Base-by-base conservation (phyloP, 2,797 vertebrate species). In the Spinus pinus region DNA sequence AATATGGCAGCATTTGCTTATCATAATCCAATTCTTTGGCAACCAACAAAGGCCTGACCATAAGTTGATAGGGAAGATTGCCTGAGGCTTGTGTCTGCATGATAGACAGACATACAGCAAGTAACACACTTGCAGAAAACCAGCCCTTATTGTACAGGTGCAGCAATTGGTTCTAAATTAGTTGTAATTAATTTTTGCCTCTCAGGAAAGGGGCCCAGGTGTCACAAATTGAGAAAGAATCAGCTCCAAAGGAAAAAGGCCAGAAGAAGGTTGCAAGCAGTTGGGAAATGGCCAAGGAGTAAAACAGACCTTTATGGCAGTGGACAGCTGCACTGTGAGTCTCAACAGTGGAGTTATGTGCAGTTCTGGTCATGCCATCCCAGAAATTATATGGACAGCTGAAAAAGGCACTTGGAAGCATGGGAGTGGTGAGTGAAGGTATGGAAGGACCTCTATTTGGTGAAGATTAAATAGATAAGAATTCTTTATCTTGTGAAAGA, bases 101-200 rank as follows among this genome's bases (percentile, higher is more conserved):
- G 86, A 64, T 22, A 81, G 56, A 58, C 22, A 73, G 30, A 28
- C 12, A 42, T 14, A 20, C 0, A 66, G 42, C 7, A 65, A 84
- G 70, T 39, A 81, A 80, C 0, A 3, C 12, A 61, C 50, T 79
- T 75, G 78, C 74, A 88, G 56, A 69, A 92, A 80, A 85, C 1
- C 50, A 75, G 2, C 11, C n/a, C 33, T 85, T 56, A 75, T 66
- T 77, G 62, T 70, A 37, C 71, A 86, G 60, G 27, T 91, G 71
- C 64, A 85, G 41, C 62, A 41, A 27, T 13, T 18, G 42, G 9
- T 72, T 88, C 81, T 82, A 82, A 88, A 91, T 80, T 47, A 85
- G 42, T 50, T 77, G 23, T 49, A 88, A 91, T 73, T 84, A 79
- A 81, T 33, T 77, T 66, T 21, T 72, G 41, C 21, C 44, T 44